These are phyloP conservation scores for Meganola albula DNA, from an alignment of 2,888 invertebrate species.

Conservation along the genomic window DNA sequence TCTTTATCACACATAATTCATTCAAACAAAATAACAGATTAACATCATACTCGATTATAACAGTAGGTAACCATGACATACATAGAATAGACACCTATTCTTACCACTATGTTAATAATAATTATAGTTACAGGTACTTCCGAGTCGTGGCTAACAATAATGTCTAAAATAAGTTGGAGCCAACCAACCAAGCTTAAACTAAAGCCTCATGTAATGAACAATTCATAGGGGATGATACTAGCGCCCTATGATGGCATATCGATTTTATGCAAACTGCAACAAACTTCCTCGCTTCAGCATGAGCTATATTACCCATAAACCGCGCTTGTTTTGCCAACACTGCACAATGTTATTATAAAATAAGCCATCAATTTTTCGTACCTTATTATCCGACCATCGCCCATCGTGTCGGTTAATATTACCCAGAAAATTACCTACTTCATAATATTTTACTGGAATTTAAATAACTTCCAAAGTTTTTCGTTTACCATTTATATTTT, in stretches of 20 bases:
- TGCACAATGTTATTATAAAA: slow-evolving; percentile 45
- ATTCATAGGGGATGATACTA: slow-evolving; percentile 29
- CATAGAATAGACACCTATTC: too few species aligned
- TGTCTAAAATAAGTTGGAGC: too few species aligned
- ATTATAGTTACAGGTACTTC: too few species aligned
- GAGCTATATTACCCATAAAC: slow-evolving; percentile 53
- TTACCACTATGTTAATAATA: too few species aligned
- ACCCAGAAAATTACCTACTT: slow-evolving; percentile 7
- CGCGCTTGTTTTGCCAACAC: slow-evolving; percentile 46
- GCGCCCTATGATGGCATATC: slow-evolving; percentile 45
- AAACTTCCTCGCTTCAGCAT: slow-evolving; percentile 47
- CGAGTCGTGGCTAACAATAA: too few species aligned
- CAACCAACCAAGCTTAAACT: too few species aligned
- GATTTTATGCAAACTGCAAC: slow-evolving; percentile 73
- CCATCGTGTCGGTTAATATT: slow-evolving; percentile 24
- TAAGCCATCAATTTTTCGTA: slow-evolving; percentile 48
- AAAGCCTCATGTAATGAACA: slow-evolving; percentile 15
- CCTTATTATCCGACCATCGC: slow-evolving; percentile 38
- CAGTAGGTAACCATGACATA: too few species aligned
- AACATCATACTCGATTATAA: too few species aligned
- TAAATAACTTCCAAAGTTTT: neutral
- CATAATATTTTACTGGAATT: slow-evolving; percentile 8
- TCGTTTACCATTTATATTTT: too few species aligned
- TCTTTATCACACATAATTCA: too few species aligned
- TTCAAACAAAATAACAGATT: too few species aligned